A percentile compares a stretch with the other conserved stretches of the same genome.
phyloP scores from a whole-genome alignment of 2,113 vertebrate species.

The Hemiscyllium ocellatum region DNA sequence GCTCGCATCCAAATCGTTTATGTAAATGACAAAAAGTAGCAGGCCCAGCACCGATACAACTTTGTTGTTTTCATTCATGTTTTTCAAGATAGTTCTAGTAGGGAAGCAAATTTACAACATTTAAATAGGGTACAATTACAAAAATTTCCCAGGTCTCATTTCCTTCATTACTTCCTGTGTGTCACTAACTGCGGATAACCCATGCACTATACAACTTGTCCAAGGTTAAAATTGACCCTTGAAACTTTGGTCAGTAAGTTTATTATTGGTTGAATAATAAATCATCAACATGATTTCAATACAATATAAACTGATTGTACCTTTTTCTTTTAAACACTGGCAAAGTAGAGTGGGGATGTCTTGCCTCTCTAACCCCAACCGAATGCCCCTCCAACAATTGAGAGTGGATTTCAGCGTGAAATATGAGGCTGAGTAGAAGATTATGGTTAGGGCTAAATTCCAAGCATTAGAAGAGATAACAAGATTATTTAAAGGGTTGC shows the following conservation, averaged over 20 bases:
- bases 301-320: not conserved
- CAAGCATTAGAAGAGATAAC: too few species aligned
- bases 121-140: not conserved
- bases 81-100: not conserved
- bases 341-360: too few species aligned
- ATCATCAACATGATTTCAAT: not conserved
- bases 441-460: too few species aligned
- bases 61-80: not conserved
- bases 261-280: not conserved
- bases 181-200: not conserved
- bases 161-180: not conserved
- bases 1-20: too few species aligned
- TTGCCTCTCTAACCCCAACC: too few species aligned
- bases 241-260: not conserved
- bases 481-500: too few species aligned
- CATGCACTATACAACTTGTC: not conserved
- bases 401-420: too few species aligned
- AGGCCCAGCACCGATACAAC: too few species aligned
- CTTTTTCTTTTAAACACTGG: not conserved
- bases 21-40: too few species aligned
- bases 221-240: not conserved
- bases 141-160: not conserved
- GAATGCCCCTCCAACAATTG: too few species aligned
- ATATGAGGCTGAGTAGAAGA: too few species aligned
- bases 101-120: not conserved